Evolutionary conservation across 2,888 invertebrate species (phyloP).

Genomic region (Gisinianus flammeolus): DNA sequence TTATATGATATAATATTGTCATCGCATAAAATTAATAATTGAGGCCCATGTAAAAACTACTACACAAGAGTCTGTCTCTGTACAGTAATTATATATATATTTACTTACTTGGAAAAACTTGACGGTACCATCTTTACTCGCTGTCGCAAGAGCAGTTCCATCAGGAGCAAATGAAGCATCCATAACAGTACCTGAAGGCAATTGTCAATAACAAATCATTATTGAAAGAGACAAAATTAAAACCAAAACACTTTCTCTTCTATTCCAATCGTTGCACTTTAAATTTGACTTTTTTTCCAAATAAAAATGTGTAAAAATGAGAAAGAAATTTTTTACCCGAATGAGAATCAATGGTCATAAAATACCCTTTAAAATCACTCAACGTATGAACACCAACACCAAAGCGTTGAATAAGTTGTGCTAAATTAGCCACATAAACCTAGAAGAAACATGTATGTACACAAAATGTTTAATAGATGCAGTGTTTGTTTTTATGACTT

Average conservation of each 20-base stretch:
- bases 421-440: conserved; percentile 68
- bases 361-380: conserved; percentile 63
- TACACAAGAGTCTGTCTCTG: not conserved
- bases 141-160: conserved; percentile 91
- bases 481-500: not conserved
- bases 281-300: no score
- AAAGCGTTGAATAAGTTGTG: conserved; percentile 63
- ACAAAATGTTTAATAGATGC: not conserved
- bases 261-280: no score
- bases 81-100: not conserved
- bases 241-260: no score
- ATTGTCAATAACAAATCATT: no score
- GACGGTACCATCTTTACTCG: conserved; percentile 84
- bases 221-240: no score
- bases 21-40: not conserved
- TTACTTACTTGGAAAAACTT: conserved; percentile 81
- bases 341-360: conserved; percentile 69
- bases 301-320: no score
- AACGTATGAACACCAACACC: conserved; percentile 63
- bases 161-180: conserved; percentile 93
- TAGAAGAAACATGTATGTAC: conserved; percentile 54
- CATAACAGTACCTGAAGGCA: conserved; percentile 74
- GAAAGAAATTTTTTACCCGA: no score
- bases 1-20: conserved; percentile 1
- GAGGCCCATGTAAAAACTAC: conserved; percentile 45